Evolutionary conservation across 2,113 vertebrate species (phyloP).

Genomic region (Hymenochirus boettgeri): DNA sequence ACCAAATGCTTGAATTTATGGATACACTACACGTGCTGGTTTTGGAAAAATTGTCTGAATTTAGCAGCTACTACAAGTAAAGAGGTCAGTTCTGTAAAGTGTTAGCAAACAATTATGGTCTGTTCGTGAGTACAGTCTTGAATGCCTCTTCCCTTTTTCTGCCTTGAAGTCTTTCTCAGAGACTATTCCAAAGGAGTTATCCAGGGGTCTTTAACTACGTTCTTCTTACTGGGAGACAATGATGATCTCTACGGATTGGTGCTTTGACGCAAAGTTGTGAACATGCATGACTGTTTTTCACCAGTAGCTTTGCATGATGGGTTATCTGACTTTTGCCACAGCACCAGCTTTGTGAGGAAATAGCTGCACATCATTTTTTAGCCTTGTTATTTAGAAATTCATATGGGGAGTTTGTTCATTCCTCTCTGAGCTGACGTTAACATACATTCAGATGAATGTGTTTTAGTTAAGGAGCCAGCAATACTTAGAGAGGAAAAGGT

Average conservation of each 20-base stretch:
- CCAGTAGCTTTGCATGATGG: conserved; percentile 6
- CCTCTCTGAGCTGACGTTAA: conserved; percentile 47
- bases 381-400: conserved; percentile 49
- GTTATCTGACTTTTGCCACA: conserved; percentile 45
- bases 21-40: conserved; percentile 65
- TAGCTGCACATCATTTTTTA: conserved; percentile 59
- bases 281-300: conserved; percentile 27
- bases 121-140: conserved; percentile 72
- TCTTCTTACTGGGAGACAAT: conserved; percentile 62
- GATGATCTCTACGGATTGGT: conserved; percentile 66
- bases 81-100: conserved; percentile 35
- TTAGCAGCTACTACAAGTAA: conserved; percentile 34
- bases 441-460: conserved; percentile 39
- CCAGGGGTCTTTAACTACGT: conserved; percentile 68
- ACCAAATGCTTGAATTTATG: conserved; percentile 48
- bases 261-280: conserved; percentile 54
- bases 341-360: conserved; percentile 49
- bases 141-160: conserved; percentile 71
- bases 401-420: conserved; percentile 41
- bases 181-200: conserved; percentile 43
- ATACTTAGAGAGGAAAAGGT: conserved; percentile 23
- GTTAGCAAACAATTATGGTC: conserved; percentile 44
- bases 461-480: conserved; percentile 38
- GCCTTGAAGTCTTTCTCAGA: conserved; percentile 72
- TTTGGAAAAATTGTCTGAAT: conserved; percentile 55